Conservation (phyloP, 2,113 vertebrate species). For the Aleadryas rufinucha region DNA sequence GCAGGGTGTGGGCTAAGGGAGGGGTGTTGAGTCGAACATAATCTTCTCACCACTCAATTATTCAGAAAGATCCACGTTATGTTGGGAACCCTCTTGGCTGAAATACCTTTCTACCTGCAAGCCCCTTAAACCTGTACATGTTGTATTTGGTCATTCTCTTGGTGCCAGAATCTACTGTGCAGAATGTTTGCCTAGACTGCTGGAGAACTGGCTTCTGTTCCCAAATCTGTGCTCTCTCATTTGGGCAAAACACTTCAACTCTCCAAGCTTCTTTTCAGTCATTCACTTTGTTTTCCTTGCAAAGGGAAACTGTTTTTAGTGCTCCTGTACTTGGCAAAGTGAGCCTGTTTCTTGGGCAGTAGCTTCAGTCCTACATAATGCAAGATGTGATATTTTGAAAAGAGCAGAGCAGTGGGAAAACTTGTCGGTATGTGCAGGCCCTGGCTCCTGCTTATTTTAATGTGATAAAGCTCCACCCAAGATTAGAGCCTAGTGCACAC, state of each 20-base stretch:
- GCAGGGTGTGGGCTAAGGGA: neutral
- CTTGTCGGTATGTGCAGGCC: neutral
- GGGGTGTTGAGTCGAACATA: neutral
- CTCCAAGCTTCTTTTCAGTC: neutral
- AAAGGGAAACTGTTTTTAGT: neutral
- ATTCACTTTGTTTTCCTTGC: conserved; percentile 2
- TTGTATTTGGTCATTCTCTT: neutral
- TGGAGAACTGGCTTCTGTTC: neutral
- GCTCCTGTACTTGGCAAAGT: neutral
- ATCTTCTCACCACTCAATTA: neutral
- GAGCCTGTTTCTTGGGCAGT: neutral
- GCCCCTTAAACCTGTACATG: neutral
- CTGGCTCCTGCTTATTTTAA: neutral
- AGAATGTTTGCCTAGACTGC: neutral
- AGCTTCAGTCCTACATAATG: neutral
- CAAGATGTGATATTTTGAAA: neutral
- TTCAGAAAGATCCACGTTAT: neutral
- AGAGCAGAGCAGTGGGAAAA: neutral
- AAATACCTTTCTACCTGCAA: neutral
- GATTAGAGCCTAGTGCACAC: neutral
- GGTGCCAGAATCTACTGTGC: neutral
- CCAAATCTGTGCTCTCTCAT: neutral
- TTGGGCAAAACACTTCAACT: neutral
- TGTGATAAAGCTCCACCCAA: neutral
- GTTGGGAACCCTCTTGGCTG: neutral